These are phyloP conservation scores for Carduelis carduelis DNA, from an alignment of 2,797 vertebrate genomes.

Conservation along the genomic window DNA sequence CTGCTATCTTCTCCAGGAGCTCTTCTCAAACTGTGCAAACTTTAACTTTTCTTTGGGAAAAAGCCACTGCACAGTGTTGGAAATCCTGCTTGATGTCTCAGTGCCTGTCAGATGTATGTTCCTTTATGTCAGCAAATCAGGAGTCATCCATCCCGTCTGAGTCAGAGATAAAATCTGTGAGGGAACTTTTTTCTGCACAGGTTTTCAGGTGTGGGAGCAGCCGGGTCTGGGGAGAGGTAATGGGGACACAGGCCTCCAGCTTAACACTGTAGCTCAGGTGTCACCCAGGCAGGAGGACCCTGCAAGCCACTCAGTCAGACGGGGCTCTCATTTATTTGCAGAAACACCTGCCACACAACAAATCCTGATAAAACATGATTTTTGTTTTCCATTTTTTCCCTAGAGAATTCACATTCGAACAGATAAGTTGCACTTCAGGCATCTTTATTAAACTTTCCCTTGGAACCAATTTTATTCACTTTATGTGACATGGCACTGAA, in stretches of 20 bases:
- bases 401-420: not conserved
- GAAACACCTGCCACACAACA: not conserved
- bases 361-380: not conserved
- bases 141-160: not conserved
- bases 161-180: not conserved
- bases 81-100: not conserved
- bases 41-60: not conserved
- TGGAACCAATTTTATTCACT: not conserved
- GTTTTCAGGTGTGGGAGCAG: not conserved
- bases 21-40: conserved; percentile 23
- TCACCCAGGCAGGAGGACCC: not conserved
- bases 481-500: not conserved
- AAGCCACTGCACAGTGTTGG: not conserved
- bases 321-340: not conserved
- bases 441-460: not conserved
- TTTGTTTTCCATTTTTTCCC: accelerated
- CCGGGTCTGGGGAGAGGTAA: not conserved
- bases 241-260: not conserved
- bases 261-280: not conserved
- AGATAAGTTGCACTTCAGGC: not conserved
- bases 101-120: not conserved
- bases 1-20: not conserved
- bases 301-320: not conserved
- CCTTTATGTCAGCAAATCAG: not conserved
- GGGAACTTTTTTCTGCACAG: not conserved